phyloP scores from a whole-genome alignment of 2,888 invertebrate species.

The Pyralis farinalis region DNA sequence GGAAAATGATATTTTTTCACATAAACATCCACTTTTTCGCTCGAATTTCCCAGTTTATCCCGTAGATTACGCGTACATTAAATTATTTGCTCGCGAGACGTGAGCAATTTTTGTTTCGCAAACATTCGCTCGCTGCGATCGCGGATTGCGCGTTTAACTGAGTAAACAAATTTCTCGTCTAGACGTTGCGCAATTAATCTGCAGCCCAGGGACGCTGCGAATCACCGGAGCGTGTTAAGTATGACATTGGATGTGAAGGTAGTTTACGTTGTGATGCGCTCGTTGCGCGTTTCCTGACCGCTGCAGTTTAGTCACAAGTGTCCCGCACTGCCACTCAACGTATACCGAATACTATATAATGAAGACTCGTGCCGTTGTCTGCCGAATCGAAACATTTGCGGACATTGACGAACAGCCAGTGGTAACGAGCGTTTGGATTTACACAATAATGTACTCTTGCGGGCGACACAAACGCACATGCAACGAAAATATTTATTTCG shows the following conservation, averaged over 20 bases:
- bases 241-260: too few relatives aligned
- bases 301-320: too few relatives aligned
- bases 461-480: too few relatives aligned
- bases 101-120: constrained; percentile 6
- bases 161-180: constrained; percentile 1
- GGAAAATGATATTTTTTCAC: constrained; percentile 31
- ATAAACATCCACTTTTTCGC: constrained; percentile 22
- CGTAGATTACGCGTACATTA: constrained; percentile 11
- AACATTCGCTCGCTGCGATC: neutral
- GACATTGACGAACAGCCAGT: too few relatives aligned
- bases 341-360: too few relatives aligned
- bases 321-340: too few relatives aligned
- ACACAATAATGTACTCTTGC: too few relatives aligned
- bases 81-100: constrained; percentile 6
- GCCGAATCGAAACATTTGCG: too few relatives aligned
- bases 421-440: too few relatives aligned
- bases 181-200: constrained; percentile 3
- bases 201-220: neutral
- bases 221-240: too few relatives aligned
- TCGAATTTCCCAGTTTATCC: constrained; percentile 18
- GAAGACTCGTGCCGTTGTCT: too few relatives aligned
- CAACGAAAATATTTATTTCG: too few relatives aligned
- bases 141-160: neutral
- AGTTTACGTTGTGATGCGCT: neutral
- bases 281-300: neutral